Percentiles rank a stretch among this genome's conserved stretches.
phyloP scores from a whole-genome alignment of 2,113 vertebrate genomes.

The Heterotis niloticus region DNA sequence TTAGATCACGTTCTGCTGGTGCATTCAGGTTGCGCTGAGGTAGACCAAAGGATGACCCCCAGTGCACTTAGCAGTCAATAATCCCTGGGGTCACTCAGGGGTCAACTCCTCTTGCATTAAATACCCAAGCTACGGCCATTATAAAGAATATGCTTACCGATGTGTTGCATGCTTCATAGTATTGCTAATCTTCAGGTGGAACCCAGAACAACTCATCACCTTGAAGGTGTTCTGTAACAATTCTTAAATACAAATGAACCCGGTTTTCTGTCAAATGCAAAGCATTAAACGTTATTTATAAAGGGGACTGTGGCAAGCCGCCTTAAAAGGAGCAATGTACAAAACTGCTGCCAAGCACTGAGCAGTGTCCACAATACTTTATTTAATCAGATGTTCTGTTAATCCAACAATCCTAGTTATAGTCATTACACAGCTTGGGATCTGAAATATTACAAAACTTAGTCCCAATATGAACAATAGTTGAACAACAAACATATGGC shows the following conservation, averaged over 20 bases:
- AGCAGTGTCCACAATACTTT: not conserved
- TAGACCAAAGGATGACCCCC: not conserved
- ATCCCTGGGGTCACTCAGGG: not conserved
- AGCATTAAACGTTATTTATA: not conserved
- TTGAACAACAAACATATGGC: not conserved
- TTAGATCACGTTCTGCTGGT: conserved; percentile 8
- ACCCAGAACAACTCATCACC: not conserved
- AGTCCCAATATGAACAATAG: not conserved
- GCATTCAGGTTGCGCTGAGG: not conserved
- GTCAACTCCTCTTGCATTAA: not conserved
- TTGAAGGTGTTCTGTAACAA: not conserved
- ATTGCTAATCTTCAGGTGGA: not conserved
- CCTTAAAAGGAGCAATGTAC: too few species aligned
- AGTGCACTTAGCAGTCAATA: not conserved
- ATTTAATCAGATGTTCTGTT: too few species aligned
- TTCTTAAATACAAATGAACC: not conserved
- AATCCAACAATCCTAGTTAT: not conserved
- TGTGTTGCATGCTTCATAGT: too few species aligned
- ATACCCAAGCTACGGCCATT: not conserved
- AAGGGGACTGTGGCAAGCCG: too few species aligned
- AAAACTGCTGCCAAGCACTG: not conserved
- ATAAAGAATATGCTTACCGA: not conserved
- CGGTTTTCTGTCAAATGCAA: not conserved
- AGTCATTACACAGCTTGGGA: not conserved
- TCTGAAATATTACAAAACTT: not conserved